Evolutionary conservation across 2,113 vertebrate genomes (phyloP), one percentile per base, ranked within the genome.

Genomic region (Syngnathus typhle): DNA sequence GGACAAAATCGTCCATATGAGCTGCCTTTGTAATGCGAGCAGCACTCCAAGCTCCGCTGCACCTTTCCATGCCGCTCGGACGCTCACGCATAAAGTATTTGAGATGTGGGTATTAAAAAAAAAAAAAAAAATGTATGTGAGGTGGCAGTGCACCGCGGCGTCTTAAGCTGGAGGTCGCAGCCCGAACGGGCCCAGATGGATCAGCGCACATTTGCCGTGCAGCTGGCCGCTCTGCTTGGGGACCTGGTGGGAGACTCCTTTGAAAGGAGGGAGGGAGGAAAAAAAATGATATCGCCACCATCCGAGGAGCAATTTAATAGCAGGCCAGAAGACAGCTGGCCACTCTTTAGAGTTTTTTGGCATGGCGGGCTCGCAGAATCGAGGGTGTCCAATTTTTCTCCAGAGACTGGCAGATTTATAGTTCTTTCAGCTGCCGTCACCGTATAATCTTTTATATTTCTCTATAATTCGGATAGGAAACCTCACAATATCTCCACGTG

Each of bases 141-240:
- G 79, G 93, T 92, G 92, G 93, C 90, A 87, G 88, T 90, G 91
- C 93, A 92, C 86, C 85, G 90, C 92, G 93, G 91, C 92, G 92
- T 92, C 92, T 93, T 93, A 91, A 93, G 93, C 95, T 93, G 92
- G 93, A 91, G 92, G 88, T 93, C 65, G 87, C 88, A 93, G 93
- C 93, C 93, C 92, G 90, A 92, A 91, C 91, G 91, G 93, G 92
- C 93, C 93, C 92, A 89, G 93, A 93, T 92, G 93, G 94, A 94
- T 92, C 91, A 91, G 92, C 90, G 73, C 93, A 93, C 93, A 94
- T 93, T 94, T 93, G 92, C 93, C 93, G 93, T 94, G 93, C 95
- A 96, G 94, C 95, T 96, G 96, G 94, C 91, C 84, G 90, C 93
- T 95, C 94, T 93, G 92, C 95, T 89, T 94, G 93, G 94, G 93